Percentiles rank a stretch among this genome's conserved stretches.
phyloP scores from a whole-genome alignment of 2,113 vertebrate species.

The Athene noctua region DNA sequence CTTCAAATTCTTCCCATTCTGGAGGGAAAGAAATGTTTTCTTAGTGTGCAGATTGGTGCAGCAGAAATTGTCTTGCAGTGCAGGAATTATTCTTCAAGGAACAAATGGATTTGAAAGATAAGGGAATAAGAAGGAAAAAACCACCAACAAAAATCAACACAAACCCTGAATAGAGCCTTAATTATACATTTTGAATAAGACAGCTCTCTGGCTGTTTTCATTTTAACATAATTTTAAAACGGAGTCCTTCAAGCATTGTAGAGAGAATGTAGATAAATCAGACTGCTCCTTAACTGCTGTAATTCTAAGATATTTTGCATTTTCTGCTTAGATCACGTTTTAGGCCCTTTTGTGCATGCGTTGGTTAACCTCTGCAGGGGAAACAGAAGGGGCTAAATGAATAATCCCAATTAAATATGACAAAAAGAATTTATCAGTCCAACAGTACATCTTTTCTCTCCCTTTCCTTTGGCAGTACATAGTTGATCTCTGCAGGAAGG shows the following conservation, averaged over 20 bases:
- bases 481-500: not conserved
- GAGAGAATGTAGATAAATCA: not conserved
- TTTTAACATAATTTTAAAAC: conserved; percentile 29
- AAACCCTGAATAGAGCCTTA: not conserved
- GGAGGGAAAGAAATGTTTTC: not conserved
- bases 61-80: not conserved
- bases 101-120: not conserved
- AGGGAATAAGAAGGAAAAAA: not conserved
- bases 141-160: not conserved
- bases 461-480: not conserved
- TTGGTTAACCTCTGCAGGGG: not conserved
- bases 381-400: not conserved
- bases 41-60: not conserved
- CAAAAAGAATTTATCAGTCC: not conserved
- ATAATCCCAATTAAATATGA: not conserved
- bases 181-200: conserved; percentile 13
- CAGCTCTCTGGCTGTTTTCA: not conserved
- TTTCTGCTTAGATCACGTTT: not conserved
- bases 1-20: not conserved
- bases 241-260: not conserved
- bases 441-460: not conserved
- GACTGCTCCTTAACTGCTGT: not conserved
- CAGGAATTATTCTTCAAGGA: not conserved
- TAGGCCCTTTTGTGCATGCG: not conserved
- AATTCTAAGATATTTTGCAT: not conserved